Conservation (phyloP, 2,797 vertebrate species). For the Schizothorax lantsangensis region DNA sequence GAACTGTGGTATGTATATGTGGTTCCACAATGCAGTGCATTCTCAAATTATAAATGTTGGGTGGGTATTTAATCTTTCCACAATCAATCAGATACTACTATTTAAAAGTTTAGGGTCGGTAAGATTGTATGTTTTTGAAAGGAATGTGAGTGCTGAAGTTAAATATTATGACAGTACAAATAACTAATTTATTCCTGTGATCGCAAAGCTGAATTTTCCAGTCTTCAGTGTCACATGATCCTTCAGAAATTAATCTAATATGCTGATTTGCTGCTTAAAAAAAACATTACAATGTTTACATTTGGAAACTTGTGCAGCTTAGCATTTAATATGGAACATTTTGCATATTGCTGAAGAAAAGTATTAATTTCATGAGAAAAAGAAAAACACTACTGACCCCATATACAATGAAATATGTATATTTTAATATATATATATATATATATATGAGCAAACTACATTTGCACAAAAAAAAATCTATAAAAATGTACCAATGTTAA, state of each 20-base stretch:
- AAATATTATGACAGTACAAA: no score
- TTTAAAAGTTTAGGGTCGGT: not conserved
- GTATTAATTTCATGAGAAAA: not conserved
- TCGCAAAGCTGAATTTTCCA: no score
- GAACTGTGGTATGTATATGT: slow-evolving; percentile 74
- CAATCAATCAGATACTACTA: not conserved
- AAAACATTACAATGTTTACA: not conserved
- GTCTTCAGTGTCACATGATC: not conserved
- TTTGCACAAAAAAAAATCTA: not conserved
- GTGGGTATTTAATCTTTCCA: not conserved
- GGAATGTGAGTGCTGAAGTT: no score
- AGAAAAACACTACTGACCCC: not conserved
- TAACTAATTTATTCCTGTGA: no score
- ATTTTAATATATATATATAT: no score
- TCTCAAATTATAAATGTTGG: not conserved
- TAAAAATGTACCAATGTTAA: not conserved
- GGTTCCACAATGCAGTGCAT: not conserved
- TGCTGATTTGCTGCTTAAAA: not conserved
- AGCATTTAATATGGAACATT: no score
- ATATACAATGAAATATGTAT: not conserved
- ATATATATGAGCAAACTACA: not conserved
- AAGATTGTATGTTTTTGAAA: not conserved
- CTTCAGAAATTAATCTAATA: not conserved
- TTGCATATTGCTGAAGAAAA: not conserved
- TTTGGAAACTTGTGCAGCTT: no score